Conservation (phyloP, 2,113 vertebrate species). For the Hippoglossus stenolepis region DNA sequence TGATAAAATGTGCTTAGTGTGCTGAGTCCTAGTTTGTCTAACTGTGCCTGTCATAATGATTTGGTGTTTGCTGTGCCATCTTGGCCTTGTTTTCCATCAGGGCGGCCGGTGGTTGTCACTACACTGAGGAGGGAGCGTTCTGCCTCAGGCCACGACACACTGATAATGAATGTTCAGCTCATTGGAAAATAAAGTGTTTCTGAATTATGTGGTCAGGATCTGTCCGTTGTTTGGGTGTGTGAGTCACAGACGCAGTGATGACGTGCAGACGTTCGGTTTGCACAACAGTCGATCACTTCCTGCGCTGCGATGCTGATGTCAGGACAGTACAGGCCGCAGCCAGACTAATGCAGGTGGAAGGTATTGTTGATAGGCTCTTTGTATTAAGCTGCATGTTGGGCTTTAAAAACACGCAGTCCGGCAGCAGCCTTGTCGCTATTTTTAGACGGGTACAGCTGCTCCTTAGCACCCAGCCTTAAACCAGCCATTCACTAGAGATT, state of each 20-base stretch:
- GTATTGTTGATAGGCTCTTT: conserved; percentile 66
- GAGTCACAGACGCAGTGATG: conserved; percentile 66
- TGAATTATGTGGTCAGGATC: conserved; percentile 63
- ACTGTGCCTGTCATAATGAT: conserved; percentile 61
- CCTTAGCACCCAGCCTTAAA: conserved; percentile 70
- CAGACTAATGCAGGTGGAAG: conserved; percentile 67
- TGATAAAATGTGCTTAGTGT: conserved; percentile 73
- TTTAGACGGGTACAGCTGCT: conserved; percentile 80
- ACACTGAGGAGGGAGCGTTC: conserved; percentile 68
- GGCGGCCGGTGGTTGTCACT: conserved; percentile 61
- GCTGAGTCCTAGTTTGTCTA: conserved; percentile 42
- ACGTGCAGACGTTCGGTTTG: conserved; percentile 58
- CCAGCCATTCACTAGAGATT: conserved; percentile 72
- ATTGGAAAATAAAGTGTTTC: conserved; percentile 70
- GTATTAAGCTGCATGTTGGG: conserved; percentile 70
- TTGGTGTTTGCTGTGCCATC: conserved; percentile 62
- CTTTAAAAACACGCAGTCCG: conserved; percentile 60
- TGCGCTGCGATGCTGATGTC: conserved; percentile 68
- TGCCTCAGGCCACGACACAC: conserved; percentile 72
- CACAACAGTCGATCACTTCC: conserved; percentile 69
- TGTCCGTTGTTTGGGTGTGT: conserved; percentile 62
- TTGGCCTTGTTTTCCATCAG: conserved; percentile 70
- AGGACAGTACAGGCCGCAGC: conserved; percentile 30
- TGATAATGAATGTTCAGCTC: conserved; percentile 78
- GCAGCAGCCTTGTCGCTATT: conserved; percentile 72